Evolutionary conservation across 2,797 vertebrate species (phyloP).

Genomic region (Rhodeus uyekii): DNA sequence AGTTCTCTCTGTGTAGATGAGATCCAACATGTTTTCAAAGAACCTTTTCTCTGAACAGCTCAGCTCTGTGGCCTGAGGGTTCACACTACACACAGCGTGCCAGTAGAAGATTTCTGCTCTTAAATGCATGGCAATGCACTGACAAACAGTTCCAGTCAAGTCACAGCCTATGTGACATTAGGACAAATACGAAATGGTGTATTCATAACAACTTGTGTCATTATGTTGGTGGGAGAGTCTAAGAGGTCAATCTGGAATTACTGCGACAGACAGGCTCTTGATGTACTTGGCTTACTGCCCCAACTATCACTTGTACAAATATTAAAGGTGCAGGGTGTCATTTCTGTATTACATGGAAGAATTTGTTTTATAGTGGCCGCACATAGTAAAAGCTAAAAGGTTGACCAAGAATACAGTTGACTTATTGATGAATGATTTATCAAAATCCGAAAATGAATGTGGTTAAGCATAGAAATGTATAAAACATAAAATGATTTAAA

Average conservation of each 20-base stretch:
- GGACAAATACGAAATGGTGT: constrained; percentile 8
- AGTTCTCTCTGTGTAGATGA: constrained; percentile 15
- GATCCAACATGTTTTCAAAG: constrained; percentile 45
- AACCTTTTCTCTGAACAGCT: constrained; percentile 27
- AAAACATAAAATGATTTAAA: too few relatives aligned
- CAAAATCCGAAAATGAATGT: too few relatives aligned
- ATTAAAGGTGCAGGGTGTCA: not conserved
- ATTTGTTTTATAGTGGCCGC: not conserved
- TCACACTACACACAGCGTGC: constrained; percentile 26
- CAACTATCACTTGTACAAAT: not conserved
- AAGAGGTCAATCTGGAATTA: not conserved
- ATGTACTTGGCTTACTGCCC: not conserved
- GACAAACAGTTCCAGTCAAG: constrained; percentile 31
- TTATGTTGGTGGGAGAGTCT: not conserved
- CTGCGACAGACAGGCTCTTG: not conserved
- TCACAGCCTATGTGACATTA: not conserved
- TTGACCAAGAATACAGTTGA: not conserved
- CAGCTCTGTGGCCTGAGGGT: constrained; percentile 17
- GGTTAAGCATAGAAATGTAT: too few relatives aligned
- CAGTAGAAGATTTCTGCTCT: constrained; percentile 33
- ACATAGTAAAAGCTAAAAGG: not conserved
- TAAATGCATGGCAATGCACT: constrained; percentile 9
- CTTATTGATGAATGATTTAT: too few relatives aligned
- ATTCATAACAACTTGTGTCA: not conserved
- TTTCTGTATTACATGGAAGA: not conserved